These are phyloP conservation scores for Serranus cabrilla DNA, from an alignment of 2,797 vertebrate species.

Conservation along the genomic window DNA sequence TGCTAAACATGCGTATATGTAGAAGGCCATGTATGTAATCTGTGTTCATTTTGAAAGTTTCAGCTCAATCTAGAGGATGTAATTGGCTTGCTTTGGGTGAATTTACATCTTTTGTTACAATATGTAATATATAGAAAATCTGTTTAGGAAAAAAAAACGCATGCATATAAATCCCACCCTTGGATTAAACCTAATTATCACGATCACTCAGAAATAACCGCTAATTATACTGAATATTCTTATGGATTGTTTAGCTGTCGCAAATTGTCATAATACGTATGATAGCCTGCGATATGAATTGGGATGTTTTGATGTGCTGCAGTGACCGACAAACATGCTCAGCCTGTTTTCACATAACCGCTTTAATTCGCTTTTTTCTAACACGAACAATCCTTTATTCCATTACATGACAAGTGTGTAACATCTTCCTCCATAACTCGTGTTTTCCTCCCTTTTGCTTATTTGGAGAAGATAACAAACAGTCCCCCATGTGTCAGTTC, in stretches of 20 bases:
- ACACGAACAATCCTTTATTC: neutral
- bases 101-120: slow-evolving; percentile 52
- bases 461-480: slow-evolving; percentile 70
- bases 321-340: slow-evolving; percentile 77
- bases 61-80: slow-evolving; percentile 26
- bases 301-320: slow-evolving; percentile 80
- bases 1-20: slow-evolving; percentile 64
- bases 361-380: slow-evolving; percentile 27
- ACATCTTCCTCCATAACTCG: slow-evolving; percentile 1
- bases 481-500: slow-evolving; percentile 84
- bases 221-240: neutral
- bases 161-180: slow-evolving; percentile 40
- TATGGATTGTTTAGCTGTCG: slow-evolving; percentile 4
- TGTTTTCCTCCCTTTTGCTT: neutral
- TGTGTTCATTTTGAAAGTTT: slow-evolving; percentile 49
- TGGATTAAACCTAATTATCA: slow-evolving; percentile 9
- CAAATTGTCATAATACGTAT: slow-evolving; percentile 41
- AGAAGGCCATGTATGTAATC: slow-evolving; percentile 63
- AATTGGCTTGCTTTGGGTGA: neutral
- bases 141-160: slow-evolving; percentile 62
- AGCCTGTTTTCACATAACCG: slow-evolving; percentile 38
- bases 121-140: slow-evolving; percentile 55
- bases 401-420: neutral
- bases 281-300: slow-evolving; percentile 40
- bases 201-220: neutral